Conservation (phyloP, 2,797 vertebrate species). For the Pangasius krempfi region DNA sequence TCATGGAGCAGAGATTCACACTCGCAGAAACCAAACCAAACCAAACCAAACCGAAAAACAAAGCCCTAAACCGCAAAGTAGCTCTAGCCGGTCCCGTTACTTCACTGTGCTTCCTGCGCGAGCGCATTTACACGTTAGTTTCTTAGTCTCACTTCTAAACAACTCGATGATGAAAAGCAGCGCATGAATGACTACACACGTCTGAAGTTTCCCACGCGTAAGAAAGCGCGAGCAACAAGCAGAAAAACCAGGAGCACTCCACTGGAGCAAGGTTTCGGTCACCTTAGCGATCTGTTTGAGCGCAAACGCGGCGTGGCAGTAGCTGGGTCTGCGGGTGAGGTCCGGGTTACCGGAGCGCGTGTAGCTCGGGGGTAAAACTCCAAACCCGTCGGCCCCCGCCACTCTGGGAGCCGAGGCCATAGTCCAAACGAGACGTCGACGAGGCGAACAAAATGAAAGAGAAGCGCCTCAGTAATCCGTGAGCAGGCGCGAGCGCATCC, state of each 20-base stretch:
- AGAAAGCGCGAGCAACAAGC: neutral
- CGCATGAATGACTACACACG: neutral
- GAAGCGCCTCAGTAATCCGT: constrained; percentile 64
- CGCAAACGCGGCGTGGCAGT: constrained; percentile 85
- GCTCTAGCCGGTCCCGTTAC: neutral
- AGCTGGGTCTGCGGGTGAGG: constrained; percentile 80
- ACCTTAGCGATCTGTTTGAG: constrained; percentile 88
- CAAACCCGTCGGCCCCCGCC: constrained; percentile 77
- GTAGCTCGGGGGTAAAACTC: constrained; percentile 82
- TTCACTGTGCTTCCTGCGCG: neutral
- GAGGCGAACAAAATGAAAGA: constrained; percentile 63
- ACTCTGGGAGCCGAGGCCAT: constrained; percentile 85
- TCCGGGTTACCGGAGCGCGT: constrained; percentile 76
- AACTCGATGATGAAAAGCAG: neutral
- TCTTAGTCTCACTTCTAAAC: neutral
- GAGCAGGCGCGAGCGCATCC: constrained; percentile 66
- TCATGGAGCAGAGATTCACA: neutral
- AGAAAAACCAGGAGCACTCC: neutral
- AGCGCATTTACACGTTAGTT: neutral
- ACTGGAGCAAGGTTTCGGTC: constrained; percentile 53
- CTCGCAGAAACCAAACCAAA: neutral
- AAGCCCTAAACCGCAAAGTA: neutral
- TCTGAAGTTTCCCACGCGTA: neutral
- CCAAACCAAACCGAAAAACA: neutral
- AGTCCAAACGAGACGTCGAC: constrained; percentile 72